A percentile compares a stretch with the other conserved stretches of the same genome.
These are phyloP conservation scores for Thryonomys swinderianus DNA, from an alignment of 2,113 vertebrate genomes.

Conservation along the genomic window DNA sequence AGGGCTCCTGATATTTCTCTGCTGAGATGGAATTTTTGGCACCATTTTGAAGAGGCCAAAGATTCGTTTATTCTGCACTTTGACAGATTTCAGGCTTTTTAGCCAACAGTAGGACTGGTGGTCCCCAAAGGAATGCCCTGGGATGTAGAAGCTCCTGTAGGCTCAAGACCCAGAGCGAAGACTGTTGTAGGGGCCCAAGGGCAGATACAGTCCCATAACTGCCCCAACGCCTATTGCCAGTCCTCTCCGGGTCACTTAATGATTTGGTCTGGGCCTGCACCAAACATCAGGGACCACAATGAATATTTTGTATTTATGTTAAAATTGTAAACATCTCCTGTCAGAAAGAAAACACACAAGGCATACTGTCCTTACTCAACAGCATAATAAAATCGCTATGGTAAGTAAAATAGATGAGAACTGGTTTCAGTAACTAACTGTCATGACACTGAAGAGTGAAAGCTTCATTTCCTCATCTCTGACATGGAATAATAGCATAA, in stretches of 20 bases:
- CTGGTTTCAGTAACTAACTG: background rate
- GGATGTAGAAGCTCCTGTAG: background rate
- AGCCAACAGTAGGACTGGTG: background rate
- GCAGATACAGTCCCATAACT: fast-evolving
- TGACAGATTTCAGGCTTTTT: background rate
- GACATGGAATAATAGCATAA: background rate
- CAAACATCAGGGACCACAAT: background rate
- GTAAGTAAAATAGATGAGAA: background rate
- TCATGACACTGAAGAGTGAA: background rate
- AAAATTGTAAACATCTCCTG: background rate
- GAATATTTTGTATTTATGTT: background rate
- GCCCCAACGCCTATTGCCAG: background rate
- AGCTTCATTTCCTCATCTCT: background rate
- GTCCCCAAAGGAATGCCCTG: background rate
- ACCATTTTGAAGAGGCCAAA: background rate
- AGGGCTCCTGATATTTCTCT: background rate
- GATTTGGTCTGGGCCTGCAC: background rate
- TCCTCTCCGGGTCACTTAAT: no score
- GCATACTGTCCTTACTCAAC: background rate
- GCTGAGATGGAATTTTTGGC: background rate
- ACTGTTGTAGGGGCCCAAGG: fast-evolving
- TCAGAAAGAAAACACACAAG: background rate
- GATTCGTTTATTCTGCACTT: background rate
- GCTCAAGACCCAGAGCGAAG: background rate
- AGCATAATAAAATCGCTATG: background rate